Evolutionary conservation across 2,797 vertebrate species (phyloP), one percentile per base, ranked within the genome.

Genomic region (Melanotaenia parkinsoni): DNA sequence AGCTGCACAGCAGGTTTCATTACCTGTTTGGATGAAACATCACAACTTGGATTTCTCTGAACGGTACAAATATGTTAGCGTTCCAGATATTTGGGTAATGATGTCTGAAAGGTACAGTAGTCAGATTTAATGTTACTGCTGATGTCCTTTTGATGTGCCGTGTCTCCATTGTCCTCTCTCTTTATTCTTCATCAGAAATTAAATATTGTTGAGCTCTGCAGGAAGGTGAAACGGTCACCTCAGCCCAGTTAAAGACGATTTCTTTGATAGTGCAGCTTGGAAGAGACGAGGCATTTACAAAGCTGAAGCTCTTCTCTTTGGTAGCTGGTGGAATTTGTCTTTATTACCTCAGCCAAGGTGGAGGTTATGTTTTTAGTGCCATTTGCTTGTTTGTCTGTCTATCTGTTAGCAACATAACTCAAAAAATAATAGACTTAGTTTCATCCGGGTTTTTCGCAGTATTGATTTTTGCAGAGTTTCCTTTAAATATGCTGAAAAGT

Each of bases 61-160:
- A 33, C 72, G 62, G 76, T 61, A 59, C 28, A 57, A 61, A 60
- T 45, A 67, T 40, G 40, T 77, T 74, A 26, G 18, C 12, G 63
- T 18, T 16, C 5, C 22, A 56, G 35, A 61, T n/a, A 40, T 30
- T 79, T 45, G 65, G 58, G 47, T 70, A 67, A 84, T 82, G 14
- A 26, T 68, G 5, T 82, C 67, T 82, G 60, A 83, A 84, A 80
- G 62, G 57, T 63, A 18, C 51, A 32, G 50, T 43, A 6, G 59
- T 81, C 63, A 18, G 30, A 72, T 70, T 76, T 84, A 51, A 73
- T 37, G 51, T 61, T 30, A 28, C 53, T 66, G n/a, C n/a, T 30
- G 58, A 67, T 37, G 54, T 76, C 50, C 63, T 83, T 74, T 68
- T 35, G 26, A 74, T 77, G 82, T 81, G 58, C 63, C 28, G 0